Evolutionary conservation across 2,888 invertebrate genomes (phyloP).

Genomic region (Griposia aprilina): DNA sequence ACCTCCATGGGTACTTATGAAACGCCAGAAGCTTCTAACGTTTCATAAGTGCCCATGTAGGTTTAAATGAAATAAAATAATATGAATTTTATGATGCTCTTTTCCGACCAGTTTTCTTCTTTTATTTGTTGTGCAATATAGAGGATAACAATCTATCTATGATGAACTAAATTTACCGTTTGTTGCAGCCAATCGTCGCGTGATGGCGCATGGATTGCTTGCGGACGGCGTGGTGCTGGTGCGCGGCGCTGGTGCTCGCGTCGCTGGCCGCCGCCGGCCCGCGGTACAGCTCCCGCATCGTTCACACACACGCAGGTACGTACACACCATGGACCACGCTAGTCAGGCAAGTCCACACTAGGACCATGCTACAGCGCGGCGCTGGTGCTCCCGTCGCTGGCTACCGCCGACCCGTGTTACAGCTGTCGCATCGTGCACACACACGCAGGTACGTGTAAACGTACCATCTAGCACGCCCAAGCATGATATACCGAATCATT

Average conservation of each 20-base stretch:
- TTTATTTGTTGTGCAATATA: not conserved
- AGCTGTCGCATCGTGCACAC: not conserved
- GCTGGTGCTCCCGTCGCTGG: too few species aligned
- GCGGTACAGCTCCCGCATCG: conserved; percentile 94
- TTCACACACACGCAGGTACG: conserved; percentile 94
- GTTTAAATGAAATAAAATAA: not conserved
- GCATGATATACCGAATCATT: not conserved
- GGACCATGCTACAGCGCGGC: not conserved
- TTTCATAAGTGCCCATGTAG: not conserved
- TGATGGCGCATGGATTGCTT: conserved; percentile 90
- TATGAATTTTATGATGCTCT: not conserved
- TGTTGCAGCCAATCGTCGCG: conserved; percentile 82
- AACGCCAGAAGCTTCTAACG: not conserved
- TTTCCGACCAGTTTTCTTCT: not conserved
- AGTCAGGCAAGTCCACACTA: too few species aligned
- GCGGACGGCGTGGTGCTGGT: conserved; percentile 87
- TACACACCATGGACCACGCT: not conserved
- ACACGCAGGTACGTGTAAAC: not conserved
- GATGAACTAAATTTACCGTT: not conserved
- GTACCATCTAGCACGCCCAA: too few species aligned
- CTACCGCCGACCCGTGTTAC: not conserved
- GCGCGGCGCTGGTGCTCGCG: conserved; percentile 84
- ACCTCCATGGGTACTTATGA: not conserved
- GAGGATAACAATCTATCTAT: not conserved
- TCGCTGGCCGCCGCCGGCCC: conserved; percentile 89